phyloP scores from a whole-genome alignment of 2,888 invertebrate genomes.

The Agrotis segetum region DNA sequence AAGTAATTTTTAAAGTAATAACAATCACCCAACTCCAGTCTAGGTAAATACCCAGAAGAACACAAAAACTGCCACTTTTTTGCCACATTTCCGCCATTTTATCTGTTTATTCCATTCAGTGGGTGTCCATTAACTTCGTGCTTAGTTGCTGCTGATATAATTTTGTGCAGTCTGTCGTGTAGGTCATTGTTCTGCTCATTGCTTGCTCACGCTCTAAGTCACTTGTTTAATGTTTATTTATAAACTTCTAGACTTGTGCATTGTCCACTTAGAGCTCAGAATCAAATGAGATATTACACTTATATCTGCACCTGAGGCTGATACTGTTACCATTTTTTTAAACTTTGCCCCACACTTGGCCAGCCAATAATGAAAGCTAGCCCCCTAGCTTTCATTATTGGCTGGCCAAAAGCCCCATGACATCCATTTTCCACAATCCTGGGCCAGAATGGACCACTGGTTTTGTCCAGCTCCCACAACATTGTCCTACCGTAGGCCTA shows the following conservation, averaged over 20 bases:
- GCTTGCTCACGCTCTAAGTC: conserved; percentile 34
- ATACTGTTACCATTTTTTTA: too few species aligned
- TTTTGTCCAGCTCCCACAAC: too few species aligned
- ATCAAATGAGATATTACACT: conserved; percentile 18
- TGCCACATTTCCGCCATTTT: conserved; percentile 29
- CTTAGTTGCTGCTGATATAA: conserved; percentile 42
- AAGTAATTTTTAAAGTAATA: not conserved
- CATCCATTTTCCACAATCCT: too few species aligned
- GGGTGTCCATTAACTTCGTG: conserved; percentile 19
- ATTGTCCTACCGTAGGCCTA: too few species aligned
- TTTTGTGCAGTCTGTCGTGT: conserved; percentile 43
- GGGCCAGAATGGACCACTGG: too few species aligned
- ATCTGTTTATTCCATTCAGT: conserved; percentile 48
- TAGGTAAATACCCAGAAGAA: not conserved
- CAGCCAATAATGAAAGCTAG: too few species aligned
- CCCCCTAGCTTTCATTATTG: too few species aligned
- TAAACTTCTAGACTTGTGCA: conserved; percentile 45
- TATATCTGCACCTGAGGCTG: too few species aligned
- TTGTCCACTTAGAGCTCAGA: conserved; percentile 13
- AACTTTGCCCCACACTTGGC: too few species aligned
- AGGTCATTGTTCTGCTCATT: conserved; percentile 49
- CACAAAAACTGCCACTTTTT: not conserved
- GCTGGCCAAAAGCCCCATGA: too few species aligned
- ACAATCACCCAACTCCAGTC: not conserved
- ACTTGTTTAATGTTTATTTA: conserved; percentile 58